phyloP scores from a whole-genome alignment of 2,113 vertebrate species.

The Helogale parvula region DNA sequence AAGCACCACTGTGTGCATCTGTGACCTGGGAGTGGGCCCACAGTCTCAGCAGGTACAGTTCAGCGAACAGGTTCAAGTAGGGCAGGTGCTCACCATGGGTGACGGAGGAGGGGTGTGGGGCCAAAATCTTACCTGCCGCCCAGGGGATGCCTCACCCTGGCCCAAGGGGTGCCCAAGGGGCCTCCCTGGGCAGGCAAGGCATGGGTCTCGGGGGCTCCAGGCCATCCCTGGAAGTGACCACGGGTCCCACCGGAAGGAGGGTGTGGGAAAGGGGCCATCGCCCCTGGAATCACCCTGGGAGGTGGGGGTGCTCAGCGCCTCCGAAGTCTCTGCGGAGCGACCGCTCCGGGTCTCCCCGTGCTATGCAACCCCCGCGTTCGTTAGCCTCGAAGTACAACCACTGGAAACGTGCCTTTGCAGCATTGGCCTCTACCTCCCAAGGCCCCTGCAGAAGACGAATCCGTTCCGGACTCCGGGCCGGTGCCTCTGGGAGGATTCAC shows the following conservation, averaged over 20 bases:
- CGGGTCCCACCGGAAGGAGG: background rate
- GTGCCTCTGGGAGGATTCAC: background rate
- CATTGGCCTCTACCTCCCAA: background rate
- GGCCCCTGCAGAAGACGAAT: background rate
- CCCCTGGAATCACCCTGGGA: no score
- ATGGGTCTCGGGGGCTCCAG: background rate
- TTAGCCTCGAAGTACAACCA: background rate
- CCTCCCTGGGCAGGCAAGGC: background rate
- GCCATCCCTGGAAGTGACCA: background rate
- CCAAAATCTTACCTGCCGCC: background rate
- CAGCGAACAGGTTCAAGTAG: background rate
- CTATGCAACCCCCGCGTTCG: background rate
- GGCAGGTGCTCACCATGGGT: accelerated
- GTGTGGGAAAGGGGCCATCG: accelerated
- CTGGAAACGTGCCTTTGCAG: background rate
- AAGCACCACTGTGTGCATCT: background rate
- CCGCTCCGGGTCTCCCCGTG: background rate
- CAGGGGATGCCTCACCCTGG: accelerated
- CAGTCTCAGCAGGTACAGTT: background rate
- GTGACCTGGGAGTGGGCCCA: background rate
- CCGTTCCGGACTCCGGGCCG: background rate
- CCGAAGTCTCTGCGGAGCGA: background rate
- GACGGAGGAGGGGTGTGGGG: accelerated
- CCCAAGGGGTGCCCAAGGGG: accelerated
- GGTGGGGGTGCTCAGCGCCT: background rate